phyloP scores from a whole-genome alignment of 2,797 vertebrate species.

The Micromesistius poutassou region DNA sequence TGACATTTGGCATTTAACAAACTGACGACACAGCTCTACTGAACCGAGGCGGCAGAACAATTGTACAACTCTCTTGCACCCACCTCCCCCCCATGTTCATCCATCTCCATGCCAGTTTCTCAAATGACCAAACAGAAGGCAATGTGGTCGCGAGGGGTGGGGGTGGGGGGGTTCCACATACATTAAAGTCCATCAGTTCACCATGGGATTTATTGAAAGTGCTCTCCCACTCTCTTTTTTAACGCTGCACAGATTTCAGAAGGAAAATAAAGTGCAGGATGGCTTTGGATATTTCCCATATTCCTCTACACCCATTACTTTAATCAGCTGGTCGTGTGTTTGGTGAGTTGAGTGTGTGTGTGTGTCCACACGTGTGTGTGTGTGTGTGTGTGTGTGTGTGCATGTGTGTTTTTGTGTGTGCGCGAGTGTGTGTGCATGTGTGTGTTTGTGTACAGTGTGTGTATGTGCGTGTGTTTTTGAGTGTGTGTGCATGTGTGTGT shows the following conservation, averaged over 20 bases:
- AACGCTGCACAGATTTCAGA: neutral
- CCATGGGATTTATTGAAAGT: too few relatives aligned
- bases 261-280: neutral
- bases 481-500: too few relatives aligned
- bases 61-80: neutral
- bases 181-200: too few relatives aligned
- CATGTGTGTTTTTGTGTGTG: neutral
- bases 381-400: neutral
- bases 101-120: too few relatives aligned
- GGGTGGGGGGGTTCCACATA: too few relatives aligned
- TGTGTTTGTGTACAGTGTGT: too few relatives aligned
- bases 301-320: neutral
- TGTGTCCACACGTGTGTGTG: neutral
- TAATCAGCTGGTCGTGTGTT: neutral
- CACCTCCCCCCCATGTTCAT: too few relatives aligned
- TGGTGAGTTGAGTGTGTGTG: neutral
- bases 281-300: neutral
- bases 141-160: too few relatives aligned
- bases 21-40: slow-evolving; percentile 12
- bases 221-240: too few relatives aligned
- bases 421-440: neutral
- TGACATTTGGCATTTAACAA: slow-evolving; percentile 41
- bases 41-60: neutral
- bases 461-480: too few relatives aligned
- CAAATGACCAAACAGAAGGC: too few relatives aligned